These are phyloP conservation scores for Poeciliopsis infans DNA, from an alignment of 2,797 vertebrate species.

Conservation along the genomic window DNA sequence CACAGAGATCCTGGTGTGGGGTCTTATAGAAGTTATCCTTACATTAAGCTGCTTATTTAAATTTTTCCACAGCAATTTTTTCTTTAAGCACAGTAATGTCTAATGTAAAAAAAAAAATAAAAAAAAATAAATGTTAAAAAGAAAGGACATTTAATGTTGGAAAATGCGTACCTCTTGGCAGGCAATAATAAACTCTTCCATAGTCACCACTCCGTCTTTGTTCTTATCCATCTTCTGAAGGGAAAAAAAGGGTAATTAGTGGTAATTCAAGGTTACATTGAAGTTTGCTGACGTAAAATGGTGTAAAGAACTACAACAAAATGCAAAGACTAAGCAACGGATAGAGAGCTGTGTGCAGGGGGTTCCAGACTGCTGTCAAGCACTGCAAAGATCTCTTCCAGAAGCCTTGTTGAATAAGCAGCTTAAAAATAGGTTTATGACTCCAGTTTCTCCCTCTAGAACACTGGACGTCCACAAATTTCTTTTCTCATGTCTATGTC, in stretches of 20 bases:
- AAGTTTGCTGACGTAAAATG: not conserved
- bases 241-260: not conserved
- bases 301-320: not conserved
- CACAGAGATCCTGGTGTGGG: not conserved
- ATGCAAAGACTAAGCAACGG: not conserved
- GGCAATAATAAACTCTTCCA: slow-evolving; percentile 94
- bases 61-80: too few species aligned
- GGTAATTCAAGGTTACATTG: not conserved
- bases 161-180: slow-evolving; percentile 90
- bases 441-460: too few species aligned
- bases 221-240: slow-evolving; percentile 99
- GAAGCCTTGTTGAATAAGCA: not conserved
- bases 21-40: not conserved
- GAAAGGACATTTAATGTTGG: not conserved
- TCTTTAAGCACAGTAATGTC: too few species aligned
- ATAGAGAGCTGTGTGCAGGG: not conserved
- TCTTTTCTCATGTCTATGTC: not conserved
- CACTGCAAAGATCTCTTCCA: not conserved
- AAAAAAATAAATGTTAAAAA: too few species aligned
- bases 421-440: not conserved
- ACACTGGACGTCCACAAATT: not conserved
- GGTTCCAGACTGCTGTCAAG: not conserved
- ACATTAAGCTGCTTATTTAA: not conserved
- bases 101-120: too few species aligned
- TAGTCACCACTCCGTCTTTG: slow-evolving; percentile 96